Conservation (phyloP, 1,140 invertebrate species). For the Subanguina moxae region DNA sequence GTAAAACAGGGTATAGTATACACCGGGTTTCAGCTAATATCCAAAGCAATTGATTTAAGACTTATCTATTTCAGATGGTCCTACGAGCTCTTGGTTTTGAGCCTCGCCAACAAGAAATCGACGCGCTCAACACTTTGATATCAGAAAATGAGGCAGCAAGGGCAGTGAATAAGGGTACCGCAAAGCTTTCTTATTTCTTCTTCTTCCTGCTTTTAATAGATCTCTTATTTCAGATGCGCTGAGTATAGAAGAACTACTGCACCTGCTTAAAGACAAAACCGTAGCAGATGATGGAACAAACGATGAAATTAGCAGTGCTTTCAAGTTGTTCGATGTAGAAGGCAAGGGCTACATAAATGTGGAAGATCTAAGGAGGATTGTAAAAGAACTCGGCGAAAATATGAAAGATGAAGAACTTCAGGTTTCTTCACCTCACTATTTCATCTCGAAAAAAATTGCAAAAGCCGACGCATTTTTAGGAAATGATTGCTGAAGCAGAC, state of each 20-base stretch:
- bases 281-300: constrained; percentile 8
- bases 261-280: constrained; percentile 37
- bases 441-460: not conserved
- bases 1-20: too few species aligned
- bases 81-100: constrained; percentile 39
- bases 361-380: constrained; percentile 31
- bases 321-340: constrained; percentile 37
- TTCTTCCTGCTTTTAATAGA: not conserved
- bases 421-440: constrained; percentile 10
- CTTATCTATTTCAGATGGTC: constrained; percentile 27
- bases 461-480: constrained; percentile 19
- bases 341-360: constrained; percentile 37
- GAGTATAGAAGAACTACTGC: constrained; percentile 28
- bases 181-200: not conserved
- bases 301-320: constrained; percentile 37
- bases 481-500: constrained; percentile 36
- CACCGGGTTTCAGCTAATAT: too few species aligned
- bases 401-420: constrained; percentile 31
- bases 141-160: constrained; percentile 34
- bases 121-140: constrained; percentile 25
- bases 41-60: not conserved
- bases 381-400: constrained; percentile 35
- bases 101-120: constrained; percentile 31
- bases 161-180: constrained; percentile 20
- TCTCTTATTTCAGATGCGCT: constrained; percentile 26